Evolutionary conservation across 1,140 invertebrate species (phyloP).

Genomic region (Cephus cinctus): DNA sequence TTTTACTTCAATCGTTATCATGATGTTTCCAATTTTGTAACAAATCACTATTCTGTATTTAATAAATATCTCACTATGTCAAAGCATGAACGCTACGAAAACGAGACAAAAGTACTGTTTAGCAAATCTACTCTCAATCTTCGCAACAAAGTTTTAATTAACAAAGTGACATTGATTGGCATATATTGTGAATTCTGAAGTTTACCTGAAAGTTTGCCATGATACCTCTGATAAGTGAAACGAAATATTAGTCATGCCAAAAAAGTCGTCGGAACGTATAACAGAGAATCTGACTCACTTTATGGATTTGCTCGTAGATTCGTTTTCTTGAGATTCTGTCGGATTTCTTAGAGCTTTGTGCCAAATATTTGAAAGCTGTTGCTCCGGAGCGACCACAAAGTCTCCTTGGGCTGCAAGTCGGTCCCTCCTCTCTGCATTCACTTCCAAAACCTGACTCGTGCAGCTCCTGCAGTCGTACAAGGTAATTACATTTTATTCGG

Average conservation of each 20-base stretch:
- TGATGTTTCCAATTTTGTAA: too few relatives aligned
- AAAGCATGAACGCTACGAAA: too few relatives aligned
- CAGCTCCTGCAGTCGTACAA: conserved; percentile 31
- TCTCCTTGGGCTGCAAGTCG: conserved; percentile 41
- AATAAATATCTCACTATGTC: too few relatives aligned
- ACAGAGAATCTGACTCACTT: conserved; percentile 33
- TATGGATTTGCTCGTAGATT: conserved; percentile 31
- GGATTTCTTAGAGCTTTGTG: conserved; percentile 52
- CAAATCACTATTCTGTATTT: too few relatives aligned
- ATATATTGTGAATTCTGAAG: neutral
- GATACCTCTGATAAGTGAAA: conserved; percentile 43
- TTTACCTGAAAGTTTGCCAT: conserved; percentile 55
- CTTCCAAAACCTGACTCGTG: conserved; percentile 42
- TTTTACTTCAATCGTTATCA: too few relatives aligned
- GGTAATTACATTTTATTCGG: too few relatives aligned
- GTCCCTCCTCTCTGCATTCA: conserved; percentile 44
- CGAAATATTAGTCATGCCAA: neutral
- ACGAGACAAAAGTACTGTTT: too few relatives aligned
- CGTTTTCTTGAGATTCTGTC: conserved; percentile 26
- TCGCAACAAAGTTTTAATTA: neutral
- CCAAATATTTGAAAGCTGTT: conserved; percentile 53
- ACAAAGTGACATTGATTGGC: neutral
- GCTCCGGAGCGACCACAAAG: conserved; percentile 42
- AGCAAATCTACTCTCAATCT: too few relatives aligned
- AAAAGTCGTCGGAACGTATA: neutral